Conservation (phyloP, 1,140 invertebrate species). For the Drosophila quadrilineata region DNA sequence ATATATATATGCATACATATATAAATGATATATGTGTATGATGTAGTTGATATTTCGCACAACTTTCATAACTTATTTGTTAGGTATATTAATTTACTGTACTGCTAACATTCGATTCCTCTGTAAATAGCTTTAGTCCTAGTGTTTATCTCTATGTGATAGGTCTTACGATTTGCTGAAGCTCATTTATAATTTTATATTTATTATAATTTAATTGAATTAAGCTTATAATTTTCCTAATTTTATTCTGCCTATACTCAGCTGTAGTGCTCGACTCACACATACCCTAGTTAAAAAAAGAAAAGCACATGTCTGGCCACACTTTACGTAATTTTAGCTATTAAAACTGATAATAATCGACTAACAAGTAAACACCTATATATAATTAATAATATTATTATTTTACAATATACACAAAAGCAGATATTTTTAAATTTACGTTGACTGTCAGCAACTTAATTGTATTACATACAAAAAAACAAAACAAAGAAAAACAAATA, state of each 20-base stretch:
- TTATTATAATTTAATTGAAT: too few species aligned
- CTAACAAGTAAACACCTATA: too few species aligned
- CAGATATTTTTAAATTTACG: too few species aligned
- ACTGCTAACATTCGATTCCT: conserved; percentile 25
- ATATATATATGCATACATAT: conserved; percentile 22
- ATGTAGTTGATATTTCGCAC: conserved; percentile 24
- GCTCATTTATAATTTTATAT: conserved; percentile 47
- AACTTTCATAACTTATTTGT: conserved; percentile 35
- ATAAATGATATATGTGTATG: too few species aligned
- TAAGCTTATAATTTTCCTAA: conserved; percentile 13
- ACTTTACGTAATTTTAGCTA: background rate
- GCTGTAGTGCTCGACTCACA: conserved; percentile 22
- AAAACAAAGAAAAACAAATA: background rate
- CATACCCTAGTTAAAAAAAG: background rate
- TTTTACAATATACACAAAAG: too few species aligned
- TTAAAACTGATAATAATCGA: too few species aligned
- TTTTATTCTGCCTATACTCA: conserved; percentile 4
- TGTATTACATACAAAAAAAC: too few species aligned
- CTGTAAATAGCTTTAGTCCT: conserved; percentile 66
- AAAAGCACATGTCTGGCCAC: background rate
- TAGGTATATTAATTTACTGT: conserved; percentile 28
- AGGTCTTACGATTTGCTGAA: conserved; percentile 67
- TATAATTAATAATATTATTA: too few species aligned
- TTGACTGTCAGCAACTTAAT: conserved; percentile 1
- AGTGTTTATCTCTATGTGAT: conserved; percentile 68